A percentile compares a stretch with the other conserved stretches of the same genome.
Conservation (phyloP, 2,797 vertebrate genomes). For the Carduelis carduelis region DNA sequence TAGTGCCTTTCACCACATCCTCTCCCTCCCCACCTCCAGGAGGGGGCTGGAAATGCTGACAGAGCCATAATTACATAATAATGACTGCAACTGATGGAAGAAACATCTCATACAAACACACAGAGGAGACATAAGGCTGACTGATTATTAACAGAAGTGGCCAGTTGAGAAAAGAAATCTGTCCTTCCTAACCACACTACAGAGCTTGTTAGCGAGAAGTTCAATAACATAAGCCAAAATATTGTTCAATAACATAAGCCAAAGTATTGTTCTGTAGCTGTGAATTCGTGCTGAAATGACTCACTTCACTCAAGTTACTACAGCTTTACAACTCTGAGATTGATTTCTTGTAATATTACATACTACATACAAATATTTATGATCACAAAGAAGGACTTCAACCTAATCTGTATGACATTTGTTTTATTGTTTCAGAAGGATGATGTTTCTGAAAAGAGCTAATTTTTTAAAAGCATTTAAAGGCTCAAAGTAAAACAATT, state of each 20-base stretch:
- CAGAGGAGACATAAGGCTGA: background rate
- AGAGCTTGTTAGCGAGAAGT: background rate
- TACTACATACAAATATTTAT: background rate
- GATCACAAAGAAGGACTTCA: background rate
- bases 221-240: background rate
- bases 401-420: background rate
- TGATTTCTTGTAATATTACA: background rate
- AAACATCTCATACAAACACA: conserved; percentile 21
- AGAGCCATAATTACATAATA: conserved; percentile 5
- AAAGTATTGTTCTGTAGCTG: background rate
- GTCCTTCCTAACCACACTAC: background rate
- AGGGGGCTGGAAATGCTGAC: conserved; percentile 50
- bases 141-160: conserved; percentile 42
- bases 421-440: background rate
- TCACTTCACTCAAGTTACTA: background rate
- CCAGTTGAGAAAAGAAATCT: background rate
- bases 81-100: conserved; percentile 36
- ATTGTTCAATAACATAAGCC: background rate
- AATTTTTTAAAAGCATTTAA: background rate
- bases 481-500: background rate
- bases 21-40: background rate
- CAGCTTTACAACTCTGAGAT: background rate
- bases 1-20: conserved; percentile 5
- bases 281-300: background rate
- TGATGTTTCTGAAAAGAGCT: background rate